phyloP scores from a whole-genome alignment of 2,113 vertebrate species.

The Aleadryas rufinucha region DNA sequence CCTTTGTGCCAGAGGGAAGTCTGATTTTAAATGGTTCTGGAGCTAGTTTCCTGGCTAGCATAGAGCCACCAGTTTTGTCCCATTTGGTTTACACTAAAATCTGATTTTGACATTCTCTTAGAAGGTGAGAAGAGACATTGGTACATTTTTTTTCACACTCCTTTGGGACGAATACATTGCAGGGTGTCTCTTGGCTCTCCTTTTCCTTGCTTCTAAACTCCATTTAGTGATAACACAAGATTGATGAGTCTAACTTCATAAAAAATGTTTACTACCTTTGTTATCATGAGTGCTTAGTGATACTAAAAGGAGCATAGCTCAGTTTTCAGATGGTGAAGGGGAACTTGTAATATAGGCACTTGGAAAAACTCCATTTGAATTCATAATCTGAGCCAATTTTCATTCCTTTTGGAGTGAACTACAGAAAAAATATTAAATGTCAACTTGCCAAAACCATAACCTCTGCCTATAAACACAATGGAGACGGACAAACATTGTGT shows the following conservation, averaged over 20 bases:
- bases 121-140: not conserved
- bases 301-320: not conserved
- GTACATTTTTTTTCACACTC: not conserved
- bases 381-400: not conserved
- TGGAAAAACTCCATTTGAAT: constrained; percentile 36
- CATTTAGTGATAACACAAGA: not conserved
- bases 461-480: constrained; percentile 23
- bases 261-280: not conserved
- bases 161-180: not conserved
- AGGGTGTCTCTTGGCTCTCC: not conserved
- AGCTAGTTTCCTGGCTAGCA: not conserved
- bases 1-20: not conserved
- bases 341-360: not conserved
- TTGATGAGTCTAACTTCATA: not conserved
- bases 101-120: not conserved
- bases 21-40: constrained; percentile 16
- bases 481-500: not conserved
- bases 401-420: not conserved
- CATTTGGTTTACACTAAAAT: not conserved
- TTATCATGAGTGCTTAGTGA: not conserved
- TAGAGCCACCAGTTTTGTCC: not conserved
- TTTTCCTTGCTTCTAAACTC: not conserved
- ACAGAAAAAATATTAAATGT: constrained; percentile 11
- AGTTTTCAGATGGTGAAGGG: not conserved
- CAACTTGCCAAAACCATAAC: constrained; percentile 32